phyloP scores from a whole-genome alignment of 2,113 vertebrate species.

The Shinisaurus crocodilurus region DNA sequence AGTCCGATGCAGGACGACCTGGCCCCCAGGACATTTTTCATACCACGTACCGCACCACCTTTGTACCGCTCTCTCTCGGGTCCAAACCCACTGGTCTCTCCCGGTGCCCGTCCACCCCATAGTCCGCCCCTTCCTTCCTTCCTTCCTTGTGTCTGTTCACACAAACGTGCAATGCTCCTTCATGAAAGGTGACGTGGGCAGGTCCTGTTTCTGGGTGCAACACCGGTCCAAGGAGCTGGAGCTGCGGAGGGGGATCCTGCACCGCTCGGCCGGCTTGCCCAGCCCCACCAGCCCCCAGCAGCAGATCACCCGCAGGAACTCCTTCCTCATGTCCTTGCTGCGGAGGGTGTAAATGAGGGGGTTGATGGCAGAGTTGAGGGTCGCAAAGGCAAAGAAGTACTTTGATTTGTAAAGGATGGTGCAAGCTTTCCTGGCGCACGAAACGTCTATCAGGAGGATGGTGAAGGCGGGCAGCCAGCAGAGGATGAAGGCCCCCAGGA shows the following conservation, averaged over 20 bases:
- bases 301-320: constrained; percentile 85
- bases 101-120: background rate
- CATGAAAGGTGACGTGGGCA: constrained; percentile 83
- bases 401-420: constrained; percentile 83
- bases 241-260: constrained; percentile 85
- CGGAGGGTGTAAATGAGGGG: constrained; percentile 93
- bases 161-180: constrained; percentile 89
- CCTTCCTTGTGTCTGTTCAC: constrained; percentile 65
- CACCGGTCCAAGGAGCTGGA: constrained; percentile 90
- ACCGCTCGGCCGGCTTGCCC: constrained; percentile 77
- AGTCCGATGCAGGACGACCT: background rate
- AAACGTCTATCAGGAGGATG: constrained; percentile 90
- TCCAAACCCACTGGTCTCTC: background rate
- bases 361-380: constrained; percentile 93
- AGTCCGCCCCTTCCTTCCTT: too few relatives aligned
- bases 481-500: constrained; percentile 93
- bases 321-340: constrained; percentile 94
- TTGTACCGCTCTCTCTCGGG: constrained; percentile 10
- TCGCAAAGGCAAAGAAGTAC: constrained; percentile 91
- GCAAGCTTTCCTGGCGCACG: constrained; percentile 80
- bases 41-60: background rate
- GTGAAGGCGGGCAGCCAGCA: constrained; percentile 94
- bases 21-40: background rate
- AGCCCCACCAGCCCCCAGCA: constrained; percentile 83
- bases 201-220: constrained; percentile 81